These are phyloP conservation scores for Gnathonemus longibarbis DNA, from an alignment of 2,113 vertebrate species.

Conservation along the genomic window DNA sequence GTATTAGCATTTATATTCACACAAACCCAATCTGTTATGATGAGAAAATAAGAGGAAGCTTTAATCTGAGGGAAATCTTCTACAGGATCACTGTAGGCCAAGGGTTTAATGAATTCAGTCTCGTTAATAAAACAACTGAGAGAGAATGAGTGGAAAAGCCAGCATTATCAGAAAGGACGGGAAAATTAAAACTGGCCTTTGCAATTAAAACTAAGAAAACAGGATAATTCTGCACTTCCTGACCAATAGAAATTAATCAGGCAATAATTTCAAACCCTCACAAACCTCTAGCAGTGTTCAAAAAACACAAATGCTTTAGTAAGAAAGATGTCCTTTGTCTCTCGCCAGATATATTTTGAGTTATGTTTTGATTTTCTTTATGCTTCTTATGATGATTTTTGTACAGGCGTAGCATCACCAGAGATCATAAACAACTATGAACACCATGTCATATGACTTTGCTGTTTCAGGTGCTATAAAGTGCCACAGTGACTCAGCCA, in stretches of 20 bases:
- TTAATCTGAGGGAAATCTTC: constrained; percentile 28
- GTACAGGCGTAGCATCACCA: background rate
- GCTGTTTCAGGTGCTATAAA: background rate
- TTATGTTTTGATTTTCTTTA: background rate
- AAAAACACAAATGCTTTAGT: background rate
- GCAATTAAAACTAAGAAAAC: constrained; percentile 14
- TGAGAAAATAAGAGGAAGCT: constrained; percentile 34
- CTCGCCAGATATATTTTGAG: background rate
- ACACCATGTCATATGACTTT: background rate
- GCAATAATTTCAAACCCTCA: background rate
- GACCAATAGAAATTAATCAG: background rate
- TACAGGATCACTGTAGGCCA: constrained; percentile 12
- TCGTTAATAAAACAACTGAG: constrained; percentile 24
- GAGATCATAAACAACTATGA: background rate
- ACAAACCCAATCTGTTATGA: constrained; percentile 29
- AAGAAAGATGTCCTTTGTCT: background rate
- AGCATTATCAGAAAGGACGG: background rate
- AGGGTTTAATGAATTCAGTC: constrained; percentile 27
- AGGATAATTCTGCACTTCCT: background rate
- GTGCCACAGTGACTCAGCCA: background rate
- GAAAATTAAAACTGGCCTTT: constrained; percentile 15
- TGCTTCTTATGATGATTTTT: background rate
- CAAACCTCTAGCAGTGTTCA: background rate
- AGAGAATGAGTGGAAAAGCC: background rate
- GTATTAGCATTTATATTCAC: constrained; percentile 40